These are phyloP conservation scores for Anthopleura xanthogrammica DNA, from an alignment of 92 coral and sea anemone species.

Conservation along the genomic window DNA sequence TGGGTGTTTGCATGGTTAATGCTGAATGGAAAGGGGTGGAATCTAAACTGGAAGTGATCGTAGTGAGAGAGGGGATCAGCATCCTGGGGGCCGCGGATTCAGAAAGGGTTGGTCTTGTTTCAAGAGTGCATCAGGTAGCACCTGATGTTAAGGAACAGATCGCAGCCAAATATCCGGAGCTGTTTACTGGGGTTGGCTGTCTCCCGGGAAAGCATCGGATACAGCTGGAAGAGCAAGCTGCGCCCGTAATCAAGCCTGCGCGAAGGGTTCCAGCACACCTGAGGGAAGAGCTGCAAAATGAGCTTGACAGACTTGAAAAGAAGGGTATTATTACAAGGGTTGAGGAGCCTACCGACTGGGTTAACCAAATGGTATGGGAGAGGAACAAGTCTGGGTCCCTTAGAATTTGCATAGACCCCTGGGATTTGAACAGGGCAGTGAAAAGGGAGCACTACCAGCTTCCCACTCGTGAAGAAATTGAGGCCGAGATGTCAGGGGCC, in stretches of 20 bases:
- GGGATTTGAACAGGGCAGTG: slow-evolving; percentile 43
- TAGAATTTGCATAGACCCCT: slow-evolving; percentile 51
- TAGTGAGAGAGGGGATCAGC: not conserved
- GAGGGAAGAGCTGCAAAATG: slow-evolving; percentile 56
- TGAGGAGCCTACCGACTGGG: slow-evolving; percentile 55
- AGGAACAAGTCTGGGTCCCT: slow-evolving; percentile 39
- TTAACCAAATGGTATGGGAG: slow-evolving; percentile 40
- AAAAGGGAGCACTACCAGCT: slow-evolving; percentile 41
- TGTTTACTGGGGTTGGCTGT: slow-evolving; percentile 51
- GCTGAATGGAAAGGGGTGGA: no score
- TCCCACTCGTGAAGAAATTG: slow-evolving; percentile 38
- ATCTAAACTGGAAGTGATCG: no score
- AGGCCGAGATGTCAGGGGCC: slow-evolving; percentile 40
- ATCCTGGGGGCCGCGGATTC: no score
- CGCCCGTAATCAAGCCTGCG: slow-evolving; percentile 48
- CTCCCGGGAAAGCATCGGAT: slow-evolving; percentile 45
- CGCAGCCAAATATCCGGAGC: slow-evolving; percentile 40
- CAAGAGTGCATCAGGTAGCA: slow-evolving; percentile 23
- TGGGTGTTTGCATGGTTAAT: no score
- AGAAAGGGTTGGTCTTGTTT: no score
- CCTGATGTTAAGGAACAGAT: slow-evolving; percentile 46
- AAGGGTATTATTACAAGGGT: slow-evolving; percentile 49
- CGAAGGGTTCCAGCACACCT: slow-evolving; percentile 54
- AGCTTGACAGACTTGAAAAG: slow-evolving; percentile 51
- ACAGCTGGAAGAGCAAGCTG: slow-evolving; percentile 36